These are phyloP conservation scores for Seriola aureovittata DNA, from an alignment of 2,113 vertebrate species.

Conservation along the genomic window DNA sequence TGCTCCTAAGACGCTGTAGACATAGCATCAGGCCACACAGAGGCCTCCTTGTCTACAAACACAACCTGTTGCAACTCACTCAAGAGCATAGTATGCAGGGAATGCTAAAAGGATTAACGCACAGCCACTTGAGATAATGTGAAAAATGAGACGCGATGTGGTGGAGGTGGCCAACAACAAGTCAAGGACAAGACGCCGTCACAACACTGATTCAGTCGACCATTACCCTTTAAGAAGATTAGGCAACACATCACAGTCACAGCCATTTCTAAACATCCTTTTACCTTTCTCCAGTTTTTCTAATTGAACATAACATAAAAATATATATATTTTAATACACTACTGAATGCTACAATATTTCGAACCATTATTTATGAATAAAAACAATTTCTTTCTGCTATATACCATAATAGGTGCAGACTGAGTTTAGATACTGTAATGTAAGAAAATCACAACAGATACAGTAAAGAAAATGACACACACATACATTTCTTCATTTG, in stretches of 20 bases:
- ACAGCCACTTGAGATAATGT: constrained; percentile 72
- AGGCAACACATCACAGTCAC: background rate
- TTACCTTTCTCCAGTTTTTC: background rate
- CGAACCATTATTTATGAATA: background rate
- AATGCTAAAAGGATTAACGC: constrained; percentile 74
- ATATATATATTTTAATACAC: background rate
- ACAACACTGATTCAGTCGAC: constrained; percentile 31
- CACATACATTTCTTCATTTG: constrained; percentile 66
- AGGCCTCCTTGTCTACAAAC: constrained; percentile 67
- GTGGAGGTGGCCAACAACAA: constrained; percentile 36
- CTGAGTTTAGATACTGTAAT: background rate
- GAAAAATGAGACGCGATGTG: constrained; percentile 64
- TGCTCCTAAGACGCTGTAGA: constrained; percentile 38
- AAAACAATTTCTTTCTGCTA: background rate
- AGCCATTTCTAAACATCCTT: background rate
- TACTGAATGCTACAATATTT: background rate
- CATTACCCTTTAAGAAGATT: constrained; percentile 20
- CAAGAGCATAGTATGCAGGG: constrained; percentile 57
- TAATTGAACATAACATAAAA: background rate
- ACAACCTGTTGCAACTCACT: constrained; percentile 70
- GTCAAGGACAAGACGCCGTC: constrained; percentile 44
- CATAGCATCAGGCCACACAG: constrained; percentile 64
- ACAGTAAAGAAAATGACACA: background rate
- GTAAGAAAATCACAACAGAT: background rate
- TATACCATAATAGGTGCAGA: background rate